Conservation (phyloP, 2,113 vertebrate genomes). For the Notarius quadriscutis region DNA sequence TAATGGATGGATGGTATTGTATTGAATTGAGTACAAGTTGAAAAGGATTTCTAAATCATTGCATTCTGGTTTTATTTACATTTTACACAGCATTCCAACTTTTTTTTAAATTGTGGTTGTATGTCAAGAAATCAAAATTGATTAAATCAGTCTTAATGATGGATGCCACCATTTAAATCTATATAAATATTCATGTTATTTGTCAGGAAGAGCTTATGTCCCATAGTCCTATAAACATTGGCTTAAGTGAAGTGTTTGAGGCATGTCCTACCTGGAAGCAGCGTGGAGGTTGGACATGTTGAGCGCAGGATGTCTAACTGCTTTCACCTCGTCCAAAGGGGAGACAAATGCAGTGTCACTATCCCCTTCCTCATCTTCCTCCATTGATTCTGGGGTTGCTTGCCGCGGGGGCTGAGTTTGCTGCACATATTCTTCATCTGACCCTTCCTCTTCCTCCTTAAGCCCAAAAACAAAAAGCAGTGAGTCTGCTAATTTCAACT, state of each 20-base stretch:
- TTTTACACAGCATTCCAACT: no score
- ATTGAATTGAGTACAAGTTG: no score
- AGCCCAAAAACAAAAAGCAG: not conserved
- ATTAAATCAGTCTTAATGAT: not conserved
- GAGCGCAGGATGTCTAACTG: constrained; percentile 72
- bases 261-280: constrained; percentile 80
- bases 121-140: not conserved
- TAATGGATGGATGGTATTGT: no score
- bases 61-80: no score
- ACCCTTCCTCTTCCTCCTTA: constrained; percentile 75
- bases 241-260: not conserved
- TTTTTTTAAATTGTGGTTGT: no score
- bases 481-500: not conserved
- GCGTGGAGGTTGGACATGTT: constrained; percentile 90
- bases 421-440: constrained; percentile 65
- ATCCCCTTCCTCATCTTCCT: constrained; percentile 73
- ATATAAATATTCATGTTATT: not conserved
- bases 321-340: constrained; percentile 83
- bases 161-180: not conserved
- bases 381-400: constrained; percentile 48
- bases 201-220: not conserved
- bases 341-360: constrained; percentile 79
- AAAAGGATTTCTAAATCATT: no score
- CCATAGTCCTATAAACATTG: not conserved
- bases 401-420: constrained; percentile 60